Conservation (phyloP, 2,113 vertebrate species). For the Alligator mississippiensis region DNA sequence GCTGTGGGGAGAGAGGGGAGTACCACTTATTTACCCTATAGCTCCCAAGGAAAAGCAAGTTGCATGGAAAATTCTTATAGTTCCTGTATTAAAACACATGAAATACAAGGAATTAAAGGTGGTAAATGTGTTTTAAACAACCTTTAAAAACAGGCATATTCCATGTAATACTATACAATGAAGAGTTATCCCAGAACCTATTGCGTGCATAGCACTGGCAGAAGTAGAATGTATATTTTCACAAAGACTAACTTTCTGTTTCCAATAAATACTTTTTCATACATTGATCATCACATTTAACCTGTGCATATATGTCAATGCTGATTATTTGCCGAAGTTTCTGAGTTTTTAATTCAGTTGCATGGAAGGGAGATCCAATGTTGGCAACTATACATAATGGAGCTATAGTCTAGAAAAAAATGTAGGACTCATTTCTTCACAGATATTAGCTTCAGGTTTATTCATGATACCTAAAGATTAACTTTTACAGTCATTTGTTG, state of each 20-base stretch:
- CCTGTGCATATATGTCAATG: background rate
- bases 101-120: background rate
- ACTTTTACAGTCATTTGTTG: background rate
- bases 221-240: background rate
- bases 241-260: background rate
- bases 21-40: rapidly evolving
- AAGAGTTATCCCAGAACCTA: rapidly evolving
- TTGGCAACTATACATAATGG: background rate
- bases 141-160: background rate
- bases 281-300: background rate
- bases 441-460: background rate
- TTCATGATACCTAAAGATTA: slow-evolving; percentile 26
- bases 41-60: background rate
- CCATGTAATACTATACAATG: rapidly evolving
- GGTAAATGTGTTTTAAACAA: background rate
- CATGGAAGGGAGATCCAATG: background rate
- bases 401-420: background rate
- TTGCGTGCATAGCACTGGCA: background rate
- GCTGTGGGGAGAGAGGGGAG: background rate
- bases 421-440: background rate
- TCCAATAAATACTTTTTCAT: rapidly evolving
- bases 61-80: background rate
- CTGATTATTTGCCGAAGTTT: background rate
- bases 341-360: slow-evolving; percentile 6
- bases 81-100: background rate